phyloP scores from a whole-genome alignment of 2,113 vertebrate species.

The Tyrannus savana region DNA sequence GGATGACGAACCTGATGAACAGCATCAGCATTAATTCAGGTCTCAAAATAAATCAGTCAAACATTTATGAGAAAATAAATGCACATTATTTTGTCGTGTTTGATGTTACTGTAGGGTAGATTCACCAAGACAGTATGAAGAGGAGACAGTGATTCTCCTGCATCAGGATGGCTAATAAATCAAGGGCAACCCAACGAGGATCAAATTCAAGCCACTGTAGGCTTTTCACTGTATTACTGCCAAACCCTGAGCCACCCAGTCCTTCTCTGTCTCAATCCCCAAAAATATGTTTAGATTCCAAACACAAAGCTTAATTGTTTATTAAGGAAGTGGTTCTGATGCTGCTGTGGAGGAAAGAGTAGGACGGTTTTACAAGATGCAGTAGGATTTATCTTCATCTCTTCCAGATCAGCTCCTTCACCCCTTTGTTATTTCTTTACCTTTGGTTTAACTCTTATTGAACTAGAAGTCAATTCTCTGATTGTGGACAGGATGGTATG shows the following conservation, averaged over 20 bases:
- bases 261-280: background rate
- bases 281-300: constrained; percentile 36
- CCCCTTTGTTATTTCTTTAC: background rate
- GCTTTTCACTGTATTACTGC: background rate
- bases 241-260: background rate
- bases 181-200: background rate
- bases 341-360: background rate
- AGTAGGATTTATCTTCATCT: constrained; percentile 28
- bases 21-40: background rate
- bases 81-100: background rate
- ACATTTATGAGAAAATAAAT: background rate
- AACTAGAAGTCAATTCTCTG: constrained; percentile 34
- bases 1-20: background rate
- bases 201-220: constrained; percentile 3
- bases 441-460: constrained; percentile 24
- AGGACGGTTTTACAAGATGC: constrained; percentile 10
- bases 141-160: background rate
- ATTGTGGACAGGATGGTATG: constrained; percentile 22
- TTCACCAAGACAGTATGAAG: background rate
- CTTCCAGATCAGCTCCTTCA: background rate
- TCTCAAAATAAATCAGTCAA: background rate
- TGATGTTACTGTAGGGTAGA: background rate
- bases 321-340: constrained; percentile 52
- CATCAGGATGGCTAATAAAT: background rate
- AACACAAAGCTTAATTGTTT: constrained; percentile 57